Conservation (phyloP, 2,797 vertebrate genomes). For the Meriones psammophilus region DNA sequence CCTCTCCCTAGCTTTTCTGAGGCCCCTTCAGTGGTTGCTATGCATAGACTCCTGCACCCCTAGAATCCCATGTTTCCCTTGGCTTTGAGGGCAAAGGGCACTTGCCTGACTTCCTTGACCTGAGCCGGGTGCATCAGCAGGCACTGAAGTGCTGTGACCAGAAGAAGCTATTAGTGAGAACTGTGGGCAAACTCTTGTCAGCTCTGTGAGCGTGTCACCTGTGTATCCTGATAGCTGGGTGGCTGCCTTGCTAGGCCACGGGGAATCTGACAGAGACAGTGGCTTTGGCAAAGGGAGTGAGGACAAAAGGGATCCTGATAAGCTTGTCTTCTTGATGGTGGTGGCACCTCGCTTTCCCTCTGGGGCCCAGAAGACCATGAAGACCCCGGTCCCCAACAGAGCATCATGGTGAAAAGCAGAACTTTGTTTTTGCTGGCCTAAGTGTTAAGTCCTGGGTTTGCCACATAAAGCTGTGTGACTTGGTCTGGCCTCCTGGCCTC, state of each 20-base stretch:
- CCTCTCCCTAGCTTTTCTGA: neutral
- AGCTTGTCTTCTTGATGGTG: neutral
- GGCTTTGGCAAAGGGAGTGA: slow-evolving; percentile 89
- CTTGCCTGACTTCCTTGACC: neutral
- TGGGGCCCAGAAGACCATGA: neutral
- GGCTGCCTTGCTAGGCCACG: slow-evolving; percentile 83
- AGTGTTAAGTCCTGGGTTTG: neutral
- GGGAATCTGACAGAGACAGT: slow-evolving; percentile 92
- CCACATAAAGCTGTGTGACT: neutral
- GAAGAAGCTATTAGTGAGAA: neutral
- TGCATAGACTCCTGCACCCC: neutral
- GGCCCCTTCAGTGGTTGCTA: neutral
- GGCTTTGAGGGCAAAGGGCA: neutral
- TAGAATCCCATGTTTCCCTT: neutral
- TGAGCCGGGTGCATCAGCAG: neutral
- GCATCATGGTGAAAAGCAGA: neutral
- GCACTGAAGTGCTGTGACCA: neutral
- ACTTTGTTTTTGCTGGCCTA: neutral
- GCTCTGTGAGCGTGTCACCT: neutral
- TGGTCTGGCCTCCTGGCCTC: neutral
- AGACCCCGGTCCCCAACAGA: too few relatives aligned
- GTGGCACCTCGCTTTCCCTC: too few relatives aligned
- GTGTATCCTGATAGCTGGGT: slow-evolving; percentile 75
- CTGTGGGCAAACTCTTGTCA: neutral
- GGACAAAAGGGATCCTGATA: neutral